Percentiles rank a stretch among this genome's conserved stretches.
phyloP scores from a whole-genome alignment of 92 coral and sea anemone species.

The Umimayanthus chanpuru region DNA sequence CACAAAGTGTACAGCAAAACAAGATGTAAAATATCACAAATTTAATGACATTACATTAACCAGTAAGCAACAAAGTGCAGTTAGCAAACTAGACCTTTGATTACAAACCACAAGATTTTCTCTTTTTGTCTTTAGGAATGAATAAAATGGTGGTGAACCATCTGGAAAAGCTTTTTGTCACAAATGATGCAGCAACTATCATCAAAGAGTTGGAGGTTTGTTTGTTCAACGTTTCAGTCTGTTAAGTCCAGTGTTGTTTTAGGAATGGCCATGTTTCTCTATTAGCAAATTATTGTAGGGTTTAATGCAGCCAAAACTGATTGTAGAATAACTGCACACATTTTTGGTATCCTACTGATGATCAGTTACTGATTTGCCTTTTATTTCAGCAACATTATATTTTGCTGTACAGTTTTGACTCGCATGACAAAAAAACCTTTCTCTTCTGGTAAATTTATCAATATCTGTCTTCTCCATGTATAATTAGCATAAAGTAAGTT shows the following conservation, averaged over 20 bases:
- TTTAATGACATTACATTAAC: too few species aligned
- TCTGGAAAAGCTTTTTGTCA: constrained; percentile 91
- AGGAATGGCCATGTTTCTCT: too few species aligned
- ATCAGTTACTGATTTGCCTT: too few species aligned
- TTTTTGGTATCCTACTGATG: too few species aligned
- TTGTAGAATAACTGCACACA: too few species aligned
- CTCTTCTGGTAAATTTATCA: neutral
- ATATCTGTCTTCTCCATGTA: neutral
- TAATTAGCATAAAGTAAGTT: neutral
- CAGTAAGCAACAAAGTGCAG: neutral
- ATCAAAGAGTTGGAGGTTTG: constrained; percentile 97
- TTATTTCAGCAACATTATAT: too few species aligned
- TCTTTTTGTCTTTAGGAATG: constrained; percentile 66
- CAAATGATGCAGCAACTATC: constrained; percentile 98
- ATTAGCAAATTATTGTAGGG: too few species aligned
- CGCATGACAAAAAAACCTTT: neutral
- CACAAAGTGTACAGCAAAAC: too few species aligned
- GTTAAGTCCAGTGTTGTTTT: too few species aligned
- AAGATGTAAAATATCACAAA: too few species aligned
- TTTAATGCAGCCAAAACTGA: too few species aligned
- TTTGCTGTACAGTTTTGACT: too few species aligned
- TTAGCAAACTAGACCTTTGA: neutral
- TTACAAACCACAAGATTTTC: neutral
- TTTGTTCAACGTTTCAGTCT: constrained; percentile 12
- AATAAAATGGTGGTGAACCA: constrained; percentile 98